Evolutionary conservation across 2,888 invertebrate species (phyloP).

Genomic region (Osmoderma eremita): DNA sequence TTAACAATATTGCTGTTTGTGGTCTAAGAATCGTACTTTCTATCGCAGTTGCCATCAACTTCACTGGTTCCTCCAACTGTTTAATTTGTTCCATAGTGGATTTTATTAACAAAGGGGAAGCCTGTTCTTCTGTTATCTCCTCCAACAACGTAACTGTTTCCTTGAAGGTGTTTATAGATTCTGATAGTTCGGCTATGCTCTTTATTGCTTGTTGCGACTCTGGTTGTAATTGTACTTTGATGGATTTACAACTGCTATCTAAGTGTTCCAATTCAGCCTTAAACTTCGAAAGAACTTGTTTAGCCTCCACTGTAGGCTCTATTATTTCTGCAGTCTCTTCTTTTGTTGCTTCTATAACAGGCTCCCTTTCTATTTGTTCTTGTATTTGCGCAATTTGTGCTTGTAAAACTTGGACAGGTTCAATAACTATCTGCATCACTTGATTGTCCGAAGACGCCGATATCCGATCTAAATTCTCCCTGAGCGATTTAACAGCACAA

Average conservation of each 20-base stretch:
- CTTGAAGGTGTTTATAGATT: constrained; percentile 25
- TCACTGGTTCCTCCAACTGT: constrained; percentile 37
- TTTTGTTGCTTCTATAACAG: background rate
- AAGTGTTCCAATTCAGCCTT: constrained; percentile 24
- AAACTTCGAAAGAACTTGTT: background rate
- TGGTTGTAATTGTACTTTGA: constrained; percentile 23
- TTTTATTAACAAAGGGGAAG: constrained; percentile 7
- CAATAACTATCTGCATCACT: constrained; percentile 10
- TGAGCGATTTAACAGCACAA: constrained; percentile 2
- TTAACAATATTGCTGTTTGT: constrained; percentile 12
- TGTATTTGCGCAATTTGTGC: constrained; percentile 4
- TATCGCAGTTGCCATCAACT: constrained; percentile 15
- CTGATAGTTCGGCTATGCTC: constrained; percentile 8
- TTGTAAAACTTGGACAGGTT: constrained; percentile 1
- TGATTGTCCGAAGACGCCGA: background rate
- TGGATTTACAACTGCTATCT: constrained; percentile 3
- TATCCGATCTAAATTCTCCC: background rate
- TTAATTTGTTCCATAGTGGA: constrained; percentile 26
- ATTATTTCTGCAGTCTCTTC: background rate
- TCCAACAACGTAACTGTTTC: constrained; percentile 33
- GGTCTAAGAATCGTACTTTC: constrained; percentile 11
- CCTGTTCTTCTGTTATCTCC: constrained; percentile 29
- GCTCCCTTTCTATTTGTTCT: background rate
- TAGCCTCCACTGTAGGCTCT: background rate
- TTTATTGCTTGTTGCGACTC: constrained; percentile 23